Evolutionary conservation across 2,797 vertebrate genomes (phyloP).

Genomic region (Hirundo rustica): DNA sequence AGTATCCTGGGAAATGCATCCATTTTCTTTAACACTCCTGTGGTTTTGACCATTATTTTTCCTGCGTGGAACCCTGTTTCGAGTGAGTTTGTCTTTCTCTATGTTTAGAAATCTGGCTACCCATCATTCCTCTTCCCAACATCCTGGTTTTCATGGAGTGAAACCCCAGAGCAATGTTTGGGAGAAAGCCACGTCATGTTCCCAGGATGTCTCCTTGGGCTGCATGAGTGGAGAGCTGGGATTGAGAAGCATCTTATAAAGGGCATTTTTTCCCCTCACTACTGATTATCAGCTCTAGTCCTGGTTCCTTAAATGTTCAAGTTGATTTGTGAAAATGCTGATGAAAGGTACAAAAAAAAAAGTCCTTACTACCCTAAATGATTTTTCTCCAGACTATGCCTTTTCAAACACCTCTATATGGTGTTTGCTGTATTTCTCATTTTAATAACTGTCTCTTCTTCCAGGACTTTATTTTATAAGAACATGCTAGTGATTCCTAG

Average conservation of each 20-base stretch:
- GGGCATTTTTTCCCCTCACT: not conserved
- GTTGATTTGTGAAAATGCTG: not conserved
- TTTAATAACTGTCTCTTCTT: not conserved
- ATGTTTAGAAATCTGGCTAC: not conserved
- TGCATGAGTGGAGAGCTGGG: not conserved
- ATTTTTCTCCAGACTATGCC: not conserved
- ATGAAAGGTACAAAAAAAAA: not conserved
- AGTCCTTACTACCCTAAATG: not conserved
- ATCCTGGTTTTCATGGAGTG: not conserved
- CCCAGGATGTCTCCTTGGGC: not conserved
- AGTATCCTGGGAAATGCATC: not conserved
- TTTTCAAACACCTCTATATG: not conserved
- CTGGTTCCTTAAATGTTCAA: not conserved
- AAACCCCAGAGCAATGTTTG: not conserved
- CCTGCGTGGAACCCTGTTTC: not conserved
- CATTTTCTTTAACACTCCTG: not conserved
- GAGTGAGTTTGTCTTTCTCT: not conserved
- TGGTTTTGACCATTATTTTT: not conserved
- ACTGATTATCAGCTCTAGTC: not conserved
- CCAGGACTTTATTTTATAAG: not conserved
- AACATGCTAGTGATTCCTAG: not conserved
- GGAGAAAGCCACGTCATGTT: not conserved
- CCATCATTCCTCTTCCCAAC: not conserved
- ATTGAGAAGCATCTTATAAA: not conserved
- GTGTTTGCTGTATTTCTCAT: not conserved